Percentiles rank a stretch among this genome's conserved stretches.
Conservation (phyloP, 2,113 vertebrate genomes). For the Potamarius usumacintae region DNA sequence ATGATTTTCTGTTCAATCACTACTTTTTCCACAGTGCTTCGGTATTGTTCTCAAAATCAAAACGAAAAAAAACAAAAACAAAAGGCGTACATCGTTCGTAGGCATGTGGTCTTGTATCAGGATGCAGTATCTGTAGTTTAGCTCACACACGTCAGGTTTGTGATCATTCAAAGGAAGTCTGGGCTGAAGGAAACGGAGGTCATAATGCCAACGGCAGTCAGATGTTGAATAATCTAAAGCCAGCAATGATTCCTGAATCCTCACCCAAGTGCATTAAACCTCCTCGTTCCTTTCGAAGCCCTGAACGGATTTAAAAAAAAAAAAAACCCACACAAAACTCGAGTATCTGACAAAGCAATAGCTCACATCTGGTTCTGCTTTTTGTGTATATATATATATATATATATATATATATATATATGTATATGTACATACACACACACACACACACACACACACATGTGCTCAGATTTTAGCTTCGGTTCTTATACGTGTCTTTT, state of each 20-base stretch:
- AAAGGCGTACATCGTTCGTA: conserved; percentile 3
- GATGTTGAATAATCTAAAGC: conserved; percentile 36
- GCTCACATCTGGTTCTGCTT: conserved; percentile 16
- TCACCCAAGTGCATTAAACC: conserved; percentile 45
- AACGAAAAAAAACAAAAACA: background rate
- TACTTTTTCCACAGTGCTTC: background rate
- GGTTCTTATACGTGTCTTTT: conserved; percentile 9
- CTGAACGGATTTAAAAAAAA: conserved; percentile 14
- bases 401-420: too few species aligned
- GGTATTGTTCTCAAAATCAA: background rate
- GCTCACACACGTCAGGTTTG: background rate
- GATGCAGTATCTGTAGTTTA: background rate
- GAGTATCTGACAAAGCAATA: conserved; percentile 41
- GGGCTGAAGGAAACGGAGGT: conserved; percentile 38
- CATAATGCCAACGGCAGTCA: conserved; percentile 18
- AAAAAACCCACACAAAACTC: too few species aligned
- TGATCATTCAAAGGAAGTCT: background rate
- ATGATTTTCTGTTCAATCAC: conserved; percentile 13
- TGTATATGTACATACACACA: too few species aligned
- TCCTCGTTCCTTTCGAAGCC: conserved; percentile 28
- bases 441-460: background rate
- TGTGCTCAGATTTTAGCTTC: conserved; percentile 7
- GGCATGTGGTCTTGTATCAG: background rate
- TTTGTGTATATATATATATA: background rate
- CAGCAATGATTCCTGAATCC: conserved; percentile 42